Percentiles rank a stretch among this genome's conserved stretches.
Conservation (phyloP, 2,888 invertebrate genomes). For the Galerucella pusilla region DNA sequence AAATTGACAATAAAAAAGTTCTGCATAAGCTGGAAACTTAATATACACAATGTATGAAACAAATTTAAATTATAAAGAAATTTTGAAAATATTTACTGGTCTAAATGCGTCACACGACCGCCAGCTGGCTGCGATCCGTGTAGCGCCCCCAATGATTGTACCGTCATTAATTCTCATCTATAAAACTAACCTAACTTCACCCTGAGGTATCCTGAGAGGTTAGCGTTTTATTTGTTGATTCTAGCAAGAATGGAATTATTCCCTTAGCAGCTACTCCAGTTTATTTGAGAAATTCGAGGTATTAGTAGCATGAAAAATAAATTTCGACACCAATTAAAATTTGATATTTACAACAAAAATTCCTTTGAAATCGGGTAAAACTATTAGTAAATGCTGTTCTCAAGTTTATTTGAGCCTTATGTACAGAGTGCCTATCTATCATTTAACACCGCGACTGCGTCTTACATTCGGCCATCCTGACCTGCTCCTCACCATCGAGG, state of each 20-base stretch:
- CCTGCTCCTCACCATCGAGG: no score
- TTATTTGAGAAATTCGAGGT: neutral
- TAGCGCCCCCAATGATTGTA: neutral
- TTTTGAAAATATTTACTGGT: neutral
- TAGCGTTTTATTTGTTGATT: neutral
- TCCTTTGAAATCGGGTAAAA: no score
- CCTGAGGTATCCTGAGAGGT: neutral
- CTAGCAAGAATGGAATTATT: neutral
- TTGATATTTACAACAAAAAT: no score
- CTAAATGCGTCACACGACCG: neutral
- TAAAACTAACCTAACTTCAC: conserved; percentile 11
- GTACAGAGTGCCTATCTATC: no score
- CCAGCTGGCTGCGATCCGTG: neutral
- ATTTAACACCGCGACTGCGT: no score
- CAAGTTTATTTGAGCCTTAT: no score
- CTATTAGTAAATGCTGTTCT: no score
- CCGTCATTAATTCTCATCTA: conserved; percentile 12
- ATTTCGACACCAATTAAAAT: no score
- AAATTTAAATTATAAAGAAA: neutral
- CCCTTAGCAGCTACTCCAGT: neutral
- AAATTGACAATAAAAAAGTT: no score
- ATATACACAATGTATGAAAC: neutral
- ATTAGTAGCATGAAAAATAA: no score
- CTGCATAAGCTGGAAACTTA: no score
- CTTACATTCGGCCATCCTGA: no score